Conservation (phyloP, 2,797 vertebrate genomes). For the Otolemur crassicaudatus region DNA sequence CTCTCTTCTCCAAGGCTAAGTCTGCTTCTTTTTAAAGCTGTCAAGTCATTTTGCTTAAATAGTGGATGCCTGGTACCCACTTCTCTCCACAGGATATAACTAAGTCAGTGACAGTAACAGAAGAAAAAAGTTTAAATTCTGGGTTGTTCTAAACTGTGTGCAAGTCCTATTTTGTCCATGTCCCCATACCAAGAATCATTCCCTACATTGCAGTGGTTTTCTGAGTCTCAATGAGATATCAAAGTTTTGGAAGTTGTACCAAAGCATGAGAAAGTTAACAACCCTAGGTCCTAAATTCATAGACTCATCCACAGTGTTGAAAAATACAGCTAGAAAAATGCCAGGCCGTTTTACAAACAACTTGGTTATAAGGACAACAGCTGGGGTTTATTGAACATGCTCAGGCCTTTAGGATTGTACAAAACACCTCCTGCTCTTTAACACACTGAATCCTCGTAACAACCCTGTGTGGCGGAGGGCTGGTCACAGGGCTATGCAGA, state of each 20-base stretch:
- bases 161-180: not conserved
- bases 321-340: not conserved
- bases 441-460: not conserved
- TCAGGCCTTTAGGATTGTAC: not conserved
- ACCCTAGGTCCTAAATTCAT: not conserved
- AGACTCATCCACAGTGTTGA: not conserved
- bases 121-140: conserved; percentile 56
- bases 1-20: conserved; percentile 51
- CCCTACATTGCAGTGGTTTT: not conserved
- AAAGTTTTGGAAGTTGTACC: conserved; percentile 13
- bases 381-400: not conserved
- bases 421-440: not conserved
- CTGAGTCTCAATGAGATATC: conserved; percentile 16
- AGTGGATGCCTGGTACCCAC: conserved; percentile 47
- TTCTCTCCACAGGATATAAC: not conserved
- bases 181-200: not conserved
- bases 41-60: conserved; percentile 64
- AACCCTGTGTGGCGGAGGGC: not conserved
- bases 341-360: not conserved
- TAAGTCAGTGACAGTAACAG: conserved; percentile 9
- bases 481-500: not conserved
- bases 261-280: not conserved
- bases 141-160: not conserved
- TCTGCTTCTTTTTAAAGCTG: conserved; percentile 69
- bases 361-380: not conserved